phyloP scores from a whole-genome alignment of 2,797 vertebrate species.

The Tenualosa ilisha region DNA sequence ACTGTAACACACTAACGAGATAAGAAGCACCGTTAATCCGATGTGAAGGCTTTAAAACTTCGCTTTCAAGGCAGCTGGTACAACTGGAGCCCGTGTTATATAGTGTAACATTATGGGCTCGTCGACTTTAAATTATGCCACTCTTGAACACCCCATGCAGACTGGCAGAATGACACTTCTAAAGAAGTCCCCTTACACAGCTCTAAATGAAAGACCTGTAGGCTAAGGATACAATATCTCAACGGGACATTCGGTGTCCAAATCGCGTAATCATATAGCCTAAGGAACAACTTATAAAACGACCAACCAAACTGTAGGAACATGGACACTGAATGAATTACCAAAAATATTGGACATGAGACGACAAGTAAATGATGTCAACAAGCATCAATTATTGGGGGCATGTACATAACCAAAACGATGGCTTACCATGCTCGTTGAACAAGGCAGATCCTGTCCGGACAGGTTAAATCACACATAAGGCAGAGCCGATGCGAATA shows the following conservation, averaged over 20 bases:
- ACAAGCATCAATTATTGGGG: neutral
- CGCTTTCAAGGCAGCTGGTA: conserved; percentile 46
- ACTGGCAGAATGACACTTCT: neutral
- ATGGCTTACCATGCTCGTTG: conserved; percentile 69
- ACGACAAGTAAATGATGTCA: neutral
- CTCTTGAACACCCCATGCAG: neutral
- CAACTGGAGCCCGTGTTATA: neutral
- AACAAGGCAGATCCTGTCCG: conserved; percentile 48
- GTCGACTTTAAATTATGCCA: neutral
- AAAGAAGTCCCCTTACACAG: neutral
- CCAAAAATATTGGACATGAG: neutral
- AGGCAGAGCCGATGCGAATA: conserved; percentile 40
- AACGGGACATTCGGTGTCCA: neutral
- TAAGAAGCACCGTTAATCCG: conserved; percentile 18
- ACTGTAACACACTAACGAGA: conserved; percentile 38
- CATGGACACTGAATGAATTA: neutral
- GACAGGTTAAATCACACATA: conserved; percentile 12
- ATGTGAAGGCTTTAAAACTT: conserved; percentile 62
- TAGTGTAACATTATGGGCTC: neutral
- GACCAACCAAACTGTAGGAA: neutral
- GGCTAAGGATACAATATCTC: neutral
- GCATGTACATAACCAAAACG: neutral
- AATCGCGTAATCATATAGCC: neutral
- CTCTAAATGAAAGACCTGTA: neutral
- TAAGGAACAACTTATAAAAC: neutral